phyloP scores from a whole-genome alignment of 2,113 vertebrate genomes.

The Erinaceus europaeus region DNA sequence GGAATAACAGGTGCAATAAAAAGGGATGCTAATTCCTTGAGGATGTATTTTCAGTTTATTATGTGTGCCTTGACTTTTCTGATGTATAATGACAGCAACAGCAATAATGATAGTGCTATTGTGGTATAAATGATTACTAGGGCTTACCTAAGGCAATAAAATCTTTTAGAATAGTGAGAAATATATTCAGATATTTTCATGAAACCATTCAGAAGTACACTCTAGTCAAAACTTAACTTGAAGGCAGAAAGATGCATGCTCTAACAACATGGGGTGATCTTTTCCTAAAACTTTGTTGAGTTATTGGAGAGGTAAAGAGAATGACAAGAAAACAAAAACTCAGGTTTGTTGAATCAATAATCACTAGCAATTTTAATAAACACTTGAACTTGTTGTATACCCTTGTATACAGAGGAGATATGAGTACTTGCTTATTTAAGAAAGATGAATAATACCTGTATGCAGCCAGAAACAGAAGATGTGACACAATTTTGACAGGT shows the following conservation, averaged over 20 bases:
- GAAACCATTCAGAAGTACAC: neutral
- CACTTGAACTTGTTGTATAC: neutral
- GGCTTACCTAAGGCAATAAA: neutral
- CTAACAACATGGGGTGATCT: too few species aligned
- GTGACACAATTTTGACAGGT: neutral
- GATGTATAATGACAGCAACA: neutral
- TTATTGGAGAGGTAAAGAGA: neutral
- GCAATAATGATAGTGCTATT: neutral
- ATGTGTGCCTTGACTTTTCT: neutral
- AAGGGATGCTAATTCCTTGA: neutral
- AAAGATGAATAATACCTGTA: neutral
- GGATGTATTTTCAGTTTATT: neutral
- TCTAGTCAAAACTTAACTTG: neutral
- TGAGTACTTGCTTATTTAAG: neutral
- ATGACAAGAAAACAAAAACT: neutral
- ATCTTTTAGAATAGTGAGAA: conserved; percentile 26
- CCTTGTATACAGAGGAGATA: neutral
- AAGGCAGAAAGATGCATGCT: too few species aligned
- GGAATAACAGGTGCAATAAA: conserved; percentile 15
- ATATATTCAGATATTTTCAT: neutral
- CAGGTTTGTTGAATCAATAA: neutral
- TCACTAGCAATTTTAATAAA: neutral
- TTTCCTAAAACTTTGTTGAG: neutral
- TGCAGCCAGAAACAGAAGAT: neutral
- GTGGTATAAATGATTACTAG: neutral